phyloP scores from a whole-genome alignment of 1,140 invertebrate species.

The Zelostemma sp. region DNA sequence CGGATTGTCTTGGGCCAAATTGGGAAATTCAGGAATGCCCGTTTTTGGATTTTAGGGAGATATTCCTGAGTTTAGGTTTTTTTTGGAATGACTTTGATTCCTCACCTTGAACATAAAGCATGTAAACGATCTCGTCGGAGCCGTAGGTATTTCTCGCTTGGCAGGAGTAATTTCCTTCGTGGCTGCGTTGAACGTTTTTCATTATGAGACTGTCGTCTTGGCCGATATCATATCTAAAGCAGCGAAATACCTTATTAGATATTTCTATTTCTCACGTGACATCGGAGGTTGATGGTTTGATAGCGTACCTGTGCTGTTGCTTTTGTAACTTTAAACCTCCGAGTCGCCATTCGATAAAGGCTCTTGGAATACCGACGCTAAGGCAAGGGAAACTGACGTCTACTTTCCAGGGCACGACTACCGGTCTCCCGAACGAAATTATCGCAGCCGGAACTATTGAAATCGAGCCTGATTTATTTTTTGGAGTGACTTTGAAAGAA shows the following conservation, averaged over 20 bases:
- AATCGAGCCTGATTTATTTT: background rate
- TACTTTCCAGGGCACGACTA: conserved; percentile 71
- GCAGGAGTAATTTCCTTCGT: conserved; percentile 78
- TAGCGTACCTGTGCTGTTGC: conserved; percentile 51
- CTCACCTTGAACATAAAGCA: conserved; percentile 75
- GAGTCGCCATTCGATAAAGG: conserved; percentile 71
- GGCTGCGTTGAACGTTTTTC: conserved; percentile 71
- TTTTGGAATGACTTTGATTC: too few species aligned
- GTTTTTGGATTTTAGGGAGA: too few species aligned
- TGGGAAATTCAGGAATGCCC: too few species aligned
- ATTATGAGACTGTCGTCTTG: conserved; percentile 75
- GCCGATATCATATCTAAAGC: conserved; percentile 65
- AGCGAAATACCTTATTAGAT: too few species aligned
- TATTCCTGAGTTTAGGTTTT: too few species aligned
- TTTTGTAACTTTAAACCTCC: conserved; percentile 63
- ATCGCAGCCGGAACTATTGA: conserved; percentile 74
- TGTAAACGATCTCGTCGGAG: conserved; percentile 74
- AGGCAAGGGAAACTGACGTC: conserved; percentile 74
- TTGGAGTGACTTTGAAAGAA: background rate
- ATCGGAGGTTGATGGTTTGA: too few species aligned
- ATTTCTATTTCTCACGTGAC: too few species aligned
- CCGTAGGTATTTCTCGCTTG: conserved; percentile 74
- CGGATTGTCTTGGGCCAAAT: too few species aligned
- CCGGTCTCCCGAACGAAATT: conserved; percentile 72
- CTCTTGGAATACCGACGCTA: conserved; percentile 73